Conservation (phyloP, 2,888 invertebrate genomes). For the Aleiodes leptofemur region DNA sequence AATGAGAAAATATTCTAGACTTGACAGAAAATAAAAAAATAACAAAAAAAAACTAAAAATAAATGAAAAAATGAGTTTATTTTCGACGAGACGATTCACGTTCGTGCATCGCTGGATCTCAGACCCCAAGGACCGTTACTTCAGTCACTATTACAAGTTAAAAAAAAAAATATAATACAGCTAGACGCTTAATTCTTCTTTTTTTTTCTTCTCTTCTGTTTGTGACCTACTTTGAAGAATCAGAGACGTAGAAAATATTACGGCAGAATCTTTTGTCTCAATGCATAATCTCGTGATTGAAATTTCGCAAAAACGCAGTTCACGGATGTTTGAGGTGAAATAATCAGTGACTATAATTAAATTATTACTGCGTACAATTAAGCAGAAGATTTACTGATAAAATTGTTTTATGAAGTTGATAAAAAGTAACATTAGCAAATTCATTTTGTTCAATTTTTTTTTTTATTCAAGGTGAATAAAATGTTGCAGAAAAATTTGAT, state of each 20-base stretch:
- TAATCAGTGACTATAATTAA: too few species aligned
- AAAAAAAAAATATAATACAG: conserved; percentile 15
- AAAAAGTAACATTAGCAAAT: neutral
- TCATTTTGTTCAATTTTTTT: too few species aligned
- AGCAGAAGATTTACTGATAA: too few species aligned
- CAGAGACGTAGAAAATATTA: conserved; percentile 6
- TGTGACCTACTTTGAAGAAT: conserved; percentile 24
- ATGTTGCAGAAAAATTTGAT: too few species aligned
- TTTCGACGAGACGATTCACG: conserved; percentile 1
- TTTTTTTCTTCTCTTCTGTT: neutral
- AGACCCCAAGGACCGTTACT: conserved; percentile 26
- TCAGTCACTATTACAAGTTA: neutral
- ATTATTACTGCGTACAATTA: too few species aligned
- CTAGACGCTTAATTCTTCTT: conserved; percentile 1
- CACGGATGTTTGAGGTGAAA: too few species aligned
- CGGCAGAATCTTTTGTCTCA: conserved; percentile 4
- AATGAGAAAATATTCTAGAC: conserved; percentile 4
- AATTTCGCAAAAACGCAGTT: too few species aligned
- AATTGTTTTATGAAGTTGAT: too few species aligned
- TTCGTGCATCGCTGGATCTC: conserved; percentile 12
- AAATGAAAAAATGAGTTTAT: conserved; percentile 4
- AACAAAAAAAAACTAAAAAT: neutral
- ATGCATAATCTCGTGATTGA: conserved; percentile 5
- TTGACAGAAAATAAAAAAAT: neutral
- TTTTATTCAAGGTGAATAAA: too few species aligned